phyloP scores from a whole-genome alignment of 2,888 invertebrate genomes.

The Neria commutata region DNA sequence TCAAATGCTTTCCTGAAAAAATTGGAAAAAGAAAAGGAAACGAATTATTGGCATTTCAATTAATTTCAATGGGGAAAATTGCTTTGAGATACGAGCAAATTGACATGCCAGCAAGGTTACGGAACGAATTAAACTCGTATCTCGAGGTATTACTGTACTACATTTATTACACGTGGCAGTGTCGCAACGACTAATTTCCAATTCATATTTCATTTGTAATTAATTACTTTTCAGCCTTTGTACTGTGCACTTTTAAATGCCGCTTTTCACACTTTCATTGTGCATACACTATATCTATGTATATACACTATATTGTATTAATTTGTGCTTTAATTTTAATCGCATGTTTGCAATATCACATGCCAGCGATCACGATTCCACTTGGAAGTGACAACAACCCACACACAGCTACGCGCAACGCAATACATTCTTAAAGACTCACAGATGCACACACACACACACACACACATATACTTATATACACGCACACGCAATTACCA shows the following conservation, averaged over 20 bases:
- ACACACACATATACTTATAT: conserved; percentile 7
- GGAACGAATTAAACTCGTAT: too few relatives aligned
- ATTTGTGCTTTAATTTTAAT: conserved; percentile 29
- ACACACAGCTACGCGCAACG: conserved; percentile 31
- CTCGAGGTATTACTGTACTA: too few relatives aligned
- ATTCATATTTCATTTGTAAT: too few relatives aligned
- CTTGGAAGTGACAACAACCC: too few relatives aligned
- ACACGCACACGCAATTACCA: background rate
- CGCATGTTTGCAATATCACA: conserved; percentile 28
- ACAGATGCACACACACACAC: conserved; percentile 8
- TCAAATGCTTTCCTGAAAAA: background rate
- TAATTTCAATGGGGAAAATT: background rate
- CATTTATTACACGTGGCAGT: too few relatives aligned
- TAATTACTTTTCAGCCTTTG: too few relatives aligned
- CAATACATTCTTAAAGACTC: conserved; percentile 27
- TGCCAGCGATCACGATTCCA: background rate
- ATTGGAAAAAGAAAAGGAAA: background rate
- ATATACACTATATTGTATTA: too few relatives aligned
- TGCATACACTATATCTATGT: too few relatives aligned
- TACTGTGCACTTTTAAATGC: too few relatives aligned
- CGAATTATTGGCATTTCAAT: background rate
- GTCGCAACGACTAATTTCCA: too few relatives aligned
- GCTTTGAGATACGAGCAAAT: background rate
- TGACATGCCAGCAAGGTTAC: too few relatives aligned
- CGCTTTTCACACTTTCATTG: too few relatives aligned